A percentile compares a stretch with the other conserved stretches of the same genome.
phyloP scores from a whole-genome alignment of 1,140 invertebrate genomes.

The Caligus rogercresseyi region DNA sequence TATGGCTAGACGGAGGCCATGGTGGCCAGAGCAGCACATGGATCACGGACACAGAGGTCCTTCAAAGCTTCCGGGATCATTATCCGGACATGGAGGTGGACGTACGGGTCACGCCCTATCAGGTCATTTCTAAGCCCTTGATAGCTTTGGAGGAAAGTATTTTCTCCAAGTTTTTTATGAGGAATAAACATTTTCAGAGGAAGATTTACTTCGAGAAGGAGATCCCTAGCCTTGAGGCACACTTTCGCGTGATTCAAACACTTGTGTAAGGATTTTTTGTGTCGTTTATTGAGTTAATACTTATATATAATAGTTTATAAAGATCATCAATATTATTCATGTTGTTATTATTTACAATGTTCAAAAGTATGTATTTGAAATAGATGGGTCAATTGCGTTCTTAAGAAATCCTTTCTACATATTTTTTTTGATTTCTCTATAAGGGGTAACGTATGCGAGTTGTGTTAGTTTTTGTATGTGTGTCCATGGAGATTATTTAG shows the following conservation, averaged over 20 bases:
- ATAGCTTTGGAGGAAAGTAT: neutral
- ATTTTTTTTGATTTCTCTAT: too few species aligned
- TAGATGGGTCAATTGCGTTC: too few species aligned
- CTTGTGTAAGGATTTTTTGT: too few species aligned
- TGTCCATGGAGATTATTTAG: too few species aligned
- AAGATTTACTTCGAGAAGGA: neutral
- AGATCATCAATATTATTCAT: too few species aligned
- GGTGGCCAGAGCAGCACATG: neutral
- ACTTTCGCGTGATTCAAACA: neutral
- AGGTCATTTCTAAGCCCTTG: neutral
- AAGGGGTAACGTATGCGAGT: too few species aligned
- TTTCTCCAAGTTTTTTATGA: neutral
- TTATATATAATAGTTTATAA: too few species aligned
- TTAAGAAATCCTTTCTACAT: too few species aligned
- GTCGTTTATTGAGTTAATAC: too few species aligned
- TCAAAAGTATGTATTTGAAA: too few species aligned
- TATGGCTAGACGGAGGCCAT: neutral
- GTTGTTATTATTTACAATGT: too few species aligned
- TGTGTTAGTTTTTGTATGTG: too few species aligned
- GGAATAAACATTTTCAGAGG: neutral
- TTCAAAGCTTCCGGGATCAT: neutral
- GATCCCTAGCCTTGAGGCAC: neutral
- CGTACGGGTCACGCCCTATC: neutral
- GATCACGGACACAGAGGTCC: neutral
- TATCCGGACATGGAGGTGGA: neutral